phyloP scores from a whole-genome alignment of 1,140 invertebrate species.

The Teleogryllus occipitalis region DNA sequence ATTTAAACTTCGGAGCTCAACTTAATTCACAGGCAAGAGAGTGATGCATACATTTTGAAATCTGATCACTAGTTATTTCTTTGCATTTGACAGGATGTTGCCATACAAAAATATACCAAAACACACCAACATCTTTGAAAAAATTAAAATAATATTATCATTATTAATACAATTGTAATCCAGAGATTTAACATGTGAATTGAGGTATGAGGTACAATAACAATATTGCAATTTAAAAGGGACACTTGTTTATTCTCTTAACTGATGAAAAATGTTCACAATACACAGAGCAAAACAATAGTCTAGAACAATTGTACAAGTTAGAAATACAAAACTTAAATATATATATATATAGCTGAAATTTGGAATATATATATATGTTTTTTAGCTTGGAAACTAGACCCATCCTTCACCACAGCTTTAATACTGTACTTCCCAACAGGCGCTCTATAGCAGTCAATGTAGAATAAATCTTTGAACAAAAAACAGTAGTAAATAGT shows the following conservation, averaged over 20 bases:
- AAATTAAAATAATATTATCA: no score
- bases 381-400: neutral
- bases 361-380: neutral
- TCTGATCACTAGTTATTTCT: no score
- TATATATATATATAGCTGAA: neutral
- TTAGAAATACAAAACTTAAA: neutral
- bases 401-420: neutral
- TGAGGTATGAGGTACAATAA: no score
- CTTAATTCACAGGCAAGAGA: no score
- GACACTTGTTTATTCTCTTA: neutral
- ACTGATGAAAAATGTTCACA: constrained; percentile 2
- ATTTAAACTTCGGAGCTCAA: no score
- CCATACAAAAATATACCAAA: no score
- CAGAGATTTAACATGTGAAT: no score
- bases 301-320: neutral
- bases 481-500: neutral
- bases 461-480: constrained; percentile 1
- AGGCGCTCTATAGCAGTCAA: neutral
- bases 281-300: neutral
- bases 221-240: neutral
- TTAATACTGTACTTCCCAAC: neutral
- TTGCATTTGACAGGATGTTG: no score
- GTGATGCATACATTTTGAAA: no score
- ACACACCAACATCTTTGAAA: no score
- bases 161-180: no score